Conservation (phyloP, 35 echinoderm and acorn worm genomes). For the Ophiothrix spiculata region DNA sequence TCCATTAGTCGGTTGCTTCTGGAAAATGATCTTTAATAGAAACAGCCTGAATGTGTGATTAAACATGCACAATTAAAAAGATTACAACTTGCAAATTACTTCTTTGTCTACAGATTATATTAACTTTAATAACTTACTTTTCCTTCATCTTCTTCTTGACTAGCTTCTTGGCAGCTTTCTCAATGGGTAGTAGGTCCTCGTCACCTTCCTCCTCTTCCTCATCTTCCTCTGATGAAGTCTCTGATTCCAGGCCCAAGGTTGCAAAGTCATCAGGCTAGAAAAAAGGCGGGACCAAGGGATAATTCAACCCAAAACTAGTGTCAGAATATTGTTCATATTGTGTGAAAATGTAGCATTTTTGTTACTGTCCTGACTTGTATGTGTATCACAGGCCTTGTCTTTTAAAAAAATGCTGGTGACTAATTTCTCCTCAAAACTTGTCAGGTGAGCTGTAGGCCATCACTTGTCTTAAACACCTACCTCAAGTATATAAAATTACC, state of each 20-base stretch:
- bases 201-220: conserved; percentile 51
- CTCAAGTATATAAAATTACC: background rate
- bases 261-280: conserved; percentile 64
- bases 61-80: too few species aligned
- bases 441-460: too few species aligned
- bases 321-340: too few species aligned
- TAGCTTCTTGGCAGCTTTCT: conserved; percentile 76
- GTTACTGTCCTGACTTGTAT: too few species aligned
- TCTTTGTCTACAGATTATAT: too few species aligned
- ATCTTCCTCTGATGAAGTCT: conserved; percentile 36
- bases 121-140: conserved; percentile 26
- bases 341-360: background rate
- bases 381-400: background rate
- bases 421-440: too few species aligned
- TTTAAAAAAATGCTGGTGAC: too few species aligned
- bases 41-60: too few species aligned
- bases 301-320: too few species aligned
- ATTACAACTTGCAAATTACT: too few species aligned
- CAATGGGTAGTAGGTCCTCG: conserved; percentile 67
- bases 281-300: background rate
- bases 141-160: conserved; percentile 62
- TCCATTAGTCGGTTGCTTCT: too few species aligned
- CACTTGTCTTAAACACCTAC: background rate
- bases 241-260: conserved; percentile 22
- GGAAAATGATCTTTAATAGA: too few species aligned